Evolutionary conservation across 2,888 invertebrate species (phyloP).

Genomic region (Gonocerus acuteangulatus): DNA sequence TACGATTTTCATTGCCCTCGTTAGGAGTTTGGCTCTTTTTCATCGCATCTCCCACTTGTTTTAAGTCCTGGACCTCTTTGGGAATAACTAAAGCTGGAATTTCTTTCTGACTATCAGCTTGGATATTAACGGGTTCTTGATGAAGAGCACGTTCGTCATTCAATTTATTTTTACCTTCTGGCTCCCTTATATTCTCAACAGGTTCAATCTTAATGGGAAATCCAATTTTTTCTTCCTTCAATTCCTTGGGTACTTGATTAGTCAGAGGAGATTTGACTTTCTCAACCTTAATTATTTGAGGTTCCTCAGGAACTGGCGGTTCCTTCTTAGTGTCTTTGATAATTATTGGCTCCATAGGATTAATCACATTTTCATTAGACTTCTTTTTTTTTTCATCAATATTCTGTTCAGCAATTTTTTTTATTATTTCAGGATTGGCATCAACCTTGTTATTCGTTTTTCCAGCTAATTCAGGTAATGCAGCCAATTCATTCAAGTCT

Average conservation of each 20-base stretch:
- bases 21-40: no score
- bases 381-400: not conserved
- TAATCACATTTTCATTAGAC: conserved; percentile 24
- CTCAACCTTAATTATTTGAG: conserved; percentile 17
- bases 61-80: no score
- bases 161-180: not conserved
- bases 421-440: conserved; percentile 7
- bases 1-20: conserved; percentile 41
- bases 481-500: conserved; percentile 27
- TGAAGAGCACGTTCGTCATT: not conserved
- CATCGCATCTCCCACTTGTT: no score
- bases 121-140: no score
- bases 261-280: conserved; percentile 46
- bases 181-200: not conserved
- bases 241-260: not conserved
- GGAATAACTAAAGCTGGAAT: no score
- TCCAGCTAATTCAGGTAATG: conserved; percentile 27
- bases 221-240: no score
- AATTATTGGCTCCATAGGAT: conserved; percentile 35
- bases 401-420: conserved; percentile 6
- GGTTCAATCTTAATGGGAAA: not conserved
- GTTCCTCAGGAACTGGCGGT: conserved; percentile 44
- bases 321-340: conserved; percentile 41
- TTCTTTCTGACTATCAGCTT: no score
- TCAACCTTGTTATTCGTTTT: conserved; percentile 29